These are phyloP conservation scores for Lasioglossum villosulum DNA, from an alignment of 2,888 invertebrate genomes.

Conservation along the genomic window DNA sequence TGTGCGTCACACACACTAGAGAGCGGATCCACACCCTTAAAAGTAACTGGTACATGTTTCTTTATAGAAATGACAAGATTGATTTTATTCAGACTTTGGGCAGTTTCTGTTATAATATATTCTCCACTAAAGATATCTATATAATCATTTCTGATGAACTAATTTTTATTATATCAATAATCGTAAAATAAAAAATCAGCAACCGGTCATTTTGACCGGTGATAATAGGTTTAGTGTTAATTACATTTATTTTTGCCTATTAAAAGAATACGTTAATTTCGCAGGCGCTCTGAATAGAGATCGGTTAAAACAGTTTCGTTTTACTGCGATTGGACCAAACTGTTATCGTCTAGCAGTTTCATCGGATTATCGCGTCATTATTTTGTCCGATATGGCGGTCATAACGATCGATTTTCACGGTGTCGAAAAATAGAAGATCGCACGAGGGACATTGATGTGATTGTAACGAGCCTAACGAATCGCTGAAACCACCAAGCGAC, in stretches of 20 bases:
- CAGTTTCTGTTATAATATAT: too few species aligned
- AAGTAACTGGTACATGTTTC: too few species aligned
- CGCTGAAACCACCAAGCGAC: background rate
- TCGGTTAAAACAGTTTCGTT: background rate
- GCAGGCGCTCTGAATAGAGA: background rate
- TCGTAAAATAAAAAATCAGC: too few species aligned
- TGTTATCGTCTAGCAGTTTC: conserved; percentile 14
- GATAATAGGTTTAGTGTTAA: background rate
- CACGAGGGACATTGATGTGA: background rate
- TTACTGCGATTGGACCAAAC: background rate
- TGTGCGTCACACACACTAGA: too few species aligned
- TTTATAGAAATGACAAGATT: too few species aligned
- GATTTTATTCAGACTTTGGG: too few species aligned
- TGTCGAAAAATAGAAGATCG: conserved; percentile 25
- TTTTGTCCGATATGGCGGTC: conserved; percentile 17
- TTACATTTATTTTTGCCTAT: background rate
- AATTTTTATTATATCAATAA: too few species aligned
- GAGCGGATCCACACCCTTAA: too few species aligned
- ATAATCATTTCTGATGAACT: too few species aligned
- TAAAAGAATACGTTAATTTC: background rate
- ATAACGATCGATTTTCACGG: conserved; percentile 10
- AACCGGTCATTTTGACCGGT: too few species aligned
- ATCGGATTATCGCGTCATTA: conserved; percentile 42
- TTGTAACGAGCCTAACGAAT: conserved; percentile 13
- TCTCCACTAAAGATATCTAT: too few species aligned